Conservation (phyloP, 2,888 invertebrate genomes). For the Rotaria magnacalcarata region DNA sequence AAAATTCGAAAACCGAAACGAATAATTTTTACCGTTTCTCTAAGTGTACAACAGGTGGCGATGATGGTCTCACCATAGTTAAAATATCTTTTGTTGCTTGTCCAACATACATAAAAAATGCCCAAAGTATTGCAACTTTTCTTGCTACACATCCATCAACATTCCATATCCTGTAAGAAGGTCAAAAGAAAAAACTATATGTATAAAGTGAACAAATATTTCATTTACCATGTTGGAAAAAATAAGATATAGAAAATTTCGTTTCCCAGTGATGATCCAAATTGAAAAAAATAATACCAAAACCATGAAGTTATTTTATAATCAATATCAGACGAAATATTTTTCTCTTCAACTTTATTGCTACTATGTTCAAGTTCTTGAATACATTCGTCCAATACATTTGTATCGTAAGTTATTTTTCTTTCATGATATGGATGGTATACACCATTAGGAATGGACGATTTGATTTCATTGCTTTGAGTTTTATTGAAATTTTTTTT, state of each 20-base stretch:
- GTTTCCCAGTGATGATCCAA: constrained; percentile 76
- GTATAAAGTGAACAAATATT: background rate
- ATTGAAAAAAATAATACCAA: constrained; percentile 77
- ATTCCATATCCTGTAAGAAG: constrained; percentile 69
- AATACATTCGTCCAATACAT: constrained; percentile 22
- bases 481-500: background rate
- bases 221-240: constrained; percentile 73
- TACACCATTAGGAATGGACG: background rate
- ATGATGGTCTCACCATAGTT: constrained; percentile 38
- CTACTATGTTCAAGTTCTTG: background rate
- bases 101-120: constrained; percentile 45
- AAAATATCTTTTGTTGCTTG: constrained; percentile 46
- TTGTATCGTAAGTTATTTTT: constrained; percentile 2
- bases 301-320: constrained; percentile 59
- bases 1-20: background rate
- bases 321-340: background rate
- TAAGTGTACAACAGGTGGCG: constrained; percentile 43
- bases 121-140: constrained; percentile 63
- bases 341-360: background rate
- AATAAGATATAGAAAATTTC: constrained; percentile 84
- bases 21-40: constrained; percentile 64
- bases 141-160: constrained; percentile 80
- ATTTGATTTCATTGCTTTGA: background rate
- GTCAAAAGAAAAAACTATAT: background rate
- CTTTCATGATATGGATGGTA: background rate